Evolutionary conservation across 2,888 invertebrate genomes (phyloP).

Genomic region (Resseliella maxima): DNA sequence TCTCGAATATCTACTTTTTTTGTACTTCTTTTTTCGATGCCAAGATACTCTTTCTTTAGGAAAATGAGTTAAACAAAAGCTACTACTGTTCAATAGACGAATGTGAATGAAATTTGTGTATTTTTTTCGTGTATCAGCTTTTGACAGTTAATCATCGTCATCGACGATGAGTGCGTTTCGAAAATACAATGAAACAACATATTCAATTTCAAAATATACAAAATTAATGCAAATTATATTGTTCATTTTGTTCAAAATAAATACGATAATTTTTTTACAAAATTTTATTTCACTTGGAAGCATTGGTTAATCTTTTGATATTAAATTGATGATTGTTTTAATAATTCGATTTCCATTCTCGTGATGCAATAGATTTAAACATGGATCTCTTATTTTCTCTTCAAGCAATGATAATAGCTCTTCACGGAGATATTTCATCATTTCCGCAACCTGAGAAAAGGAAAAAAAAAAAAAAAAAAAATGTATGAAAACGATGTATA

Average conservation of each 20-base stretch:
- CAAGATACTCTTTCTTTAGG: no score
- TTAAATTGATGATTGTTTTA: slow-evolving; percentile 78
- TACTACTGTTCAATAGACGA: neutral
- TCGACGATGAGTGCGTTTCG: neutral
- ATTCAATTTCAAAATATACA: slow-evolving; percentile 7
- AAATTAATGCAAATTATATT: neutral
- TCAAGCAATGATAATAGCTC: slow-evolving; percentile 83
- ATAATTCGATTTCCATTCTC: slow-evolving; percentile 81
- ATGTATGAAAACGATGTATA: no score
- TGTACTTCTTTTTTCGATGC: neutral
- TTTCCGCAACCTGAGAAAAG: slow-evolving; percentile 74
- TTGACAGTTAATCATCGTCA: neutral
- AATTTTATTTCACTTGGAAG: neutral
- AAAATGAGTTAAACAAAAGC: neutral
- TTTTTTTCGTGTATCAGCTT: neutral
- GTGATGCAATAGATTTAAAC: slow-evolving; percentile 78
- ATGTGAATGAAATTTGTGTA: neutral
- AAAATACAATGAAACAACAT: neutral
- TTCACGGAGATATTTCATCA: slow-evolving; percentile 80
- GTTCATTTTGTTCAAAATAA: neutral
- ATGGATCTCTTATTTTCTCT: slow-evolving; percentile 86
- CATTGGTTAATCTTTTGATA: slow-evolving; percentile 70
- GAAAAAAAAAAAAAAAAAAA: neutral
- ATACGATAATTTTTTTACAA: neutral
- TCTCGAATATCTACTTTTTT: neutral